Evolutionary conservation across 2,888 invertebrate species (phyloP).

Genomic region (Zaprionus obscuricornis): DNA sequence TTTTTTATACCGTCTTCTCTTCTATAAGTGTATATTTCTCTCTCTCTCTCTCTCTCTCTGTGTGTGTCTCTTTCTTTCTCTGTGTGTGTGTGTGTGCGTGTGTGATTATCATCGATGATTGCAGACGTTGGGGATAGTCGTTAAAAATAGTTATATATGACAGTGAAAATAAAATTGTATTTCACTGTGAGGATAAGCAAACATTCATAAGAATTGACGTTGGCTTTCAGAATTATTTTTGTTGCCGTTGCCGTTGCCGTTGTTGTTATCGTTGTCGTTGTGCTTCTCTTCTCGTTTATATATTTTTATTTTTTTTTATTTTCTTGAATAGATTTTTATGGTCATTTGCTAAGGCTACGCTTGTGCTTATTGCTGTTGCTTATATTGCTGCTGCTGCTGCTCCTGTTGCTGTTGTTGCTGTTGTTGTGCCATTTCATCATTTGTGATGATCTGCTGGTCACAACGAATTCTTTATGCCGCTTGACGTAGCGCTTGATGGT

Average conservation of each 20-base stretch:
- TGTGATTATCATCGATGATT: constrained; percentile 34
- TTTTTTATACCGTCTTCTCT: too few species aligned
- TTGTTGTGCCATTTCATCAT: constrained; percentile 16
- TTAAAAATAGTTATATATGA: constrained; percentile 31
- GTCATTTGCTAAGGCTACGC: constrained; percentile 5
- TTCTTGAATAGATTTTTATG: constrained; percentile 42
- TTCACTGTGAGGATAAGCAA: constrained; percentile 4
- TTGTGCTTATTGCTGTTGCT: neutral
- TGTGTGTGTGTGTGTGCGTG: constrained; percentile 1
- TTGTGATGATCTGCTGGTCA: constrained; percentile 13
- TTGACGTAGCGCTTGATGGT: constrained; percentile 29
- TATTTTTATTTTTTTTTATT: too few species aligned
- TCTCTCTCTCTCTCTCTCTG: too few species aligned
- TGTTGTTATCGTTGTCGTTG: too few species aligned
- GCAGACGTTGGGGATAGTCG: constrained; percentile 32
- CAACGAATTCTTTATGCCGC: constrained; percentile 1
- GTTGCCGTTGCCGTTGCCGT: constrained; percentile 6
- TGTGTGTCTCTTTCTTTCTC: neutral
- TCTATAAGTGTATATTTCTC: too few species aligned
- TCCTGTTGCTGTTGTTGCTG: neutral
- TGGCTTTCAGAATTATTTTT: constrained; percentile 15
- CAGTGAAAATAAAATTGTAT: too few species aligned
- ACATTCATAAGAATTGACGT: constrained; percentile 17
- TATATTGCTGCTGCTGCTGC: constrained; percentile 13
- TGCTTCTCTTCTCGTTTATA: too few species aligned